phyloP scores from a whole-genome alignment of 1,140 invertebrate genomes.

The Pogonus chalceus region DNA sequence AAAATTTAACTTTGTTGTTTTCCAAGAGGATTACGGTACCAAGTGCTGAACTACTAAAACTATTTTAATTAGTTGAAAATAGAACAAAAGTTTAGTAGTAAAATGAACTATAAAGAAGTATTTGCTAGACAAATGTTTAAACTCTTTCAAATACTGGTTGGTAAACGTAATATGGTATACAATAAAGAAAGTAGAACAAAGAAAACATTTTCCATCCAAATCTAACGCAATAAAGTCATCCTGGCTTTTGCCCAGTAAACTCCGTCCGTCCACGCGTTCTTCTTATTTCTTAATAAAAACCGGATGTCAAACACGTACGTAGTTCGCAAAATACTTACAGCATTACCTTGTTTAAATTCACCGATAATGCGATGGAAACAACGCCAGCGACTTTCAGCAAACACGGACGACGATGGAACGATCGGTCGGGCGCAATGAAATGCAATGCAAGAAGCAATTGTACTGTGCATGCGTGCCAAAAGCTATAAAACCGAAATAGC shows the following conservation, averaged over 20 bases:
- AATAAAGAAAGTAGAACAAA: not conserved
- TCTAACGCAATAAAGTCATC: not conserved
- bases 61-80: not conserved
- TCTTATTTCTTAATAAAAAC: not conserved
- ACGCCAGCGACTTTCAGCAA: not conserved
- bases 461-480: conserved; percentile 1
- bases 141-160: not conserved
- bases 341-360: not conserved
- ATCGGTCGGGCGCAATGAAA: not conserved
- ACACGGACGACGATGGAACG: not conserved
- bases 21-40: not conserved
- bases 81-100: not conserved
- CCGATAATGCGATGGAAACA: not conserved
- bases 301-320: not conserved
- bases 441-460: conserved; percentile 1
- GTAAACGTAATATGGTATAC: not conserved
- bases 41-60: conserved; percentile 3
- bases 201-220: not conserved
- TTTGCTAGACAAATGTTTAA: not conserved
- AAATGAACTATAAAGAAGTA: conserved; percentile 4
- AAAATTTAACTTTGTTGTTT: not conserved
- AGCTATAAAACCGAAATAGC: conserved; percentile 5
- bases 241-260: no score
- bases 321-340: not conserved
- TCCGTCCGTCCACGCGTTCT: not conserved